Percentiles rank a stretch among this genome's conserved stretches.
phyloP scores from a whole-genome alignment of 2,113 vertebrate genomes.

The Nerophis lumbriciformis region DNA sequence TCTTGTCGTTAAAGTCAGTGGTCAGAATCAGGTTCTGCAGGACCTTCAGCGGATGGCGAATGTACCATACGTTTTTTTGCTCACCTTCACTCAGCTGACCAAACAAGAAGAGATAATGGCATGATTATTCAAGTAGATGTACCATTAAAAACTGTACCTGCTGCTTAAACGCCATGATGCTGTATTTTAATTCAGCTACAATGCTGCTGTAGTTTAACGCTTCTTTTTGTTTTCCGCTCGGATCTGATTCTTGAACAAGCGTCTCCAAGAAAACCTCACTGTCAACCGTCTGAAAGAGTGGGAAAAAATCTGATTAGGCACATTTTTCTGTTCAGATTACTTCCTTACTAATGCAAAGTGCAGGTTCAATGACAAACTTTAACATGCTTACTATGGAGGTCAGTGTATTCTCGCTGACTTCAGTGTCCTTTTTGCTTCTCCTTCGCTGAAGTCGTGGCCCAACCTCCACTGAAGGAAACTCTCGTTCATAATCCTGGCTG shows the following conservation, averaged over 20 bases:
- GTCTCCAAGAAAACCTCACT: constrained; percentile 80
- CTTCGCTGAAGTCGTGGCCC: constrained; percentile 31
- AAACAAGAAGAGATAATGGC: neutral
- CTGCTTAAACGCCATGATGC: constrained; percentile 67
- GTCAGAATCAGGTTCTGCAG: constrained; percentile 71
- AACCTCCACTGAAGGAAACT: constrained; percentile 64
- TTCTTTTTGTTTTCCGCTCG: constrained; percentile 53
- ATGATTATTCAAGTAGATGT: neutral
- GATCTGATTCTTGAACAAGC: constrained; percentile 61
- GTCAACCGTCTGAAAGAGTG: constrained; percentile 68
- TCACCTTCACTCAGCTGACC: constrained; percentile 73
- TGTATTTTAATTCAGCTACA: constrained; percentile 61
- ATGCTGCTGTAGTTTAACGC: constrained; percentile 63
- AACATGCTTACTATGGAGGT: neutral
- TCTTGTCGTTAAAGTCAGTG: constrained; percentile 57
- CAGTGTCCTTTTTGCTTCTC: constrained; percentile 17
- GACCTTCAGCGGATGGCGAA: constrained; percentile 71
- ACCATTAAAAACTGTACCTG: constrained; percentile 67
- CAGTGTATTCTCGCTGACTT: neutral
- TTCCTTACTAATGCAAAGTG: constrained; percentile 5
- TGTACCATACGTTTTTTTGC: constrained; percentile 65
- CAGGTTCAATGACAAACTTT: neutral
- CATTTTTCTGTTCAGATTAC: too few species aligned
- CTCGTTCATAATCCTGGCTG: constrained; percentile 70
- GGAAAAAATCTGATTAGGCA: neutral